Conservation (phyloP, 2,888 invertebrate species). For the Philopedon plagiatum region DNA sequence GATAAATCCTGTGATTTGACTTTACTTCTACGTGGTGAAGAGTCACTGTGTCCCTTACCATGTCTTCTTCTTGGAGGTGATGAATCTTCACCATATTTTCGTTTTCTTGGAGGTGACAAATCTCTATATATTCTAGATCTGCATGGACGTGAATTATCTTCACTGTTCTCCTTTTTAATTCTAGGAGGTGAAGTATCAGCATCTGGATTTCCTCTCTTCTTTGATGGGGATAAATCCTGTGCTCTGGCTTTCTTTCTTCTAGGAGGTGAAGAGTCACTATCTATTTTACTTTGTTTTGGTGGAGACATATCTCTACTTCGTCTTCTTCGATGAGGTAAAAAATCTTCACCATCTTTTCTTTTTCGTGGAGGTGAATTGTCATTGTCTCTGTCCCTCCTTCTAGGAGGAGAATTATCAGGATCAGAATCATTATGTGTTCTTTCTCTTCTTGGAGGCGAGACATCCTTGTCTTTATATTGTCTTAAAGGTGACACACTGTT, state of each 20-base stretch:
- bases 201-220: not conserved
- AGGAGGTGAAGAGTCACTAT: constrained; percentile 19
- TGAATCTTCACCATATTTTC: too few species aligned
- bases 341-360: constrained; percentile 43
- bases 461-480: constrained; percentile 19
- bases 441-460: constrained; percentile 47
- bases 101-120: too few species aligned
- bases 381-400: not conserved
- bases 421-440: constrained; percentile 32
- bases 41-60: too few species aligned
- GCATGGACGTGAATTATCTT: too few species aligned
- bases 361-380: constrained; percentile 61
- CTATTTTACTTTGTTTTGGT: constrained; percentile 17
- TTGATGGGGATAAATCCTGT: constrained; percentile 38
- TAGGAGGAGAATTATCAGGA: not conserved
- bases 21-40: too few species aligned
- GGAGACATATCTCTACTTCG: constrained; percentile 53
- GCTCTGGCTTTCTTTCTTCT: not conserved
- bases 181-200: constrained; percentile 39
- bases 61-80: too few species aligned
- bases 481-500: constrained; percentile 11
- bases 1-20: too few species aligned
- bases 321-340: not conserved
- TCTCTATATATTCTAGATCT: too few species aligned
- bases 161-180: constrained; percentile 14